Conservation (phyloP, 2,797 vertebrate species). For the Botia kubotai region DNA sequence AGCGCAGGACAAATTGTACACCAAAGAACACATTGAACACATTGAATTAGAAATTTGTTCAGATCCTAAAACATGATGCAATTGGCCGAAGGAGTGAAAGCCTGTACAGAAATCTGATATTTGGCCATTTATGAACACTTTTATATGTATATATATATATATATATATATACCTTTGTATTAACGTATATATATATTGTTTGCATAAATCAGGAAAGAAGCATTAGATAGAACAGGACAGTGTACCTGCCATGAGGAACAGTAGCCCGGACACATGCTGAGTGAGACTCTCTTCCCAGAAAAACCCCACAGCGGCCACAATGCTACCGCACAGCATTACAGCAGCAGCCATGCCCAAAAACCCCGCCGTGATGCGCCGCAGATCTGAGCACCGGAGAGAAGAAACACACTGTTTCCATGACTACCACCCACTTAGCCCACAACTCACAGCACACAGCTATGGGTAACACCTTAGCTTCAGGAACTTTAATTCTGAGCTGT, state of each 20-base stretch:
- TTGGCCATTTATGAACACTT: too few relatives aligned
- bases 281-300: slow-evolving; percentile 90
- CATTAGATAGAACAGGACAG: not conserved
- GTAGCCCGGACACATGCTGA: slow-evolving; percentile 83
- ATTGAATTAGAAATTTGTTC: too few relatives aligned
- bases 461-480: slow-evolving; percentile 47
- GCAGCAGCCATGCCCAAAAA: slow-evolving; percentile 87
- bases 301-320: slow-evolving; percentile 82
- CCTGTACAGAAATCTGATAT: too few relatives aligned
- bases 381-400: slow-evolving; percentile 69
- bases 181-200: too few relatives aligned
- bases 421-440: slow-evolving; percentile 58
- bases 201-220: not conserved
- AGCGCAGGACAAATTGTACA: too few relatives aligned
- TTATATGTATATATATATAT: too few relatives aligned
- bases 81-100: too few relatives aligned
- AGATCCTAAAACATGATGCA: too few relatives aligned
- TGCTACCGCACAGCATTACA: slow-evolving; percentile 83
- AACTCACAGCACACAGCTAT: slow-evolving; percentile 43
- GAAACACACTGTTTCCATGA: slow-evolving; percentile 61
- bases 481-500: slow-evolving; percentile 38
- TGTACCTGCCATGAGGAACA: slow-evolving; percentile 89
- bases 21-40: too few relatives aligned
- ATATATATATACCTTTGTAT: too few relatives aligned
- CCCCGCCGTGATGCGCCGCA: slow-evolving; percentile 82